Evolutionary conservation across 2,113 vertebrate genomes (phyloP), one percentile per base, ranked within the genome.

Genomic region (Pungitius pungitius): DNA sequence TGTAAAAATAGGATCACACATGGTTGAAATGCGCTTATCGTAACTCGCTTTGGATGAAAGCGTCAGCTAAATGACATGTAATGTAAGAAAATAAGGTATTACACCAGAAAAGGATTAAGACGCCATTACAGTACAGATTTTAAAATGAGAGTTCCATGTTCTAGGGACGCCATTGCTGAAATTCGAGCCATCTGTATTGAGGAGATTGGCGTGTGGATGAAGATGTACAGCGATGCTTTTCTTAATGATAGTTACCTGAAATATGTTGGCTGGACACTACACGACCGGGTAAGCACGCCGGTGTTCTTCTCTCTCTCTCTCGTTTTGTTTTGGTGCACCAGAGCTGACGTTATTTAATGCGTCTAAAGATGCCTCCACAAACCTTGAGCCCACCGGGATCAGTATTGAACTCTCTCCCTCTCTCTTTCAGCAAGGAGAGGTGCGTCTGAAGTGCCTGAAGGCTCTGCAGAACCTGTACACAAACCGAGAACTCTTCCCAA

Each of bases 131-230:
- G n/a, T n/a, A n/a, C n/a, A 24, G 22, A n/a, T 49, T 49, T n/a
- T 49, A 13, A 24, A 52, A 4, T 45, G 13, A 52, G 49, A 2
- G n/a, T 24, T 52, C 24, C 7, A 0, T 22, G 10, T 83, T 47
- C 0, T 71, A 99, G 98, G 82, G 98, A 99, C 88, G 97, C 97
- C 37, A 99, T 99, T 76, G 97, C 98, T 76, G 98, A 99, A 88
- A 99, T 99, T 91, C 91, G 98, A 94, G 98, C 98, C 77, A 98
- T 99, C 92, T 99, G 98, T 84, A 99, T 99, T 59, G 98, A 99
- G 93, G 98, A 99, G 94, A 99, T 99, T 14, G 97, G 98, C 35
- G 97, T 99, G 39, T 99, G 98, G 98, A 99, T 99, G 98, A 99
- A 99, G 92, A 97, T 99, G 95, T 99, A 99, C 94, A 99, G 97